Conservation (phyloP, 2,113 vertebrate genomes). For the Sakesphorus luctuosus region DNA sequence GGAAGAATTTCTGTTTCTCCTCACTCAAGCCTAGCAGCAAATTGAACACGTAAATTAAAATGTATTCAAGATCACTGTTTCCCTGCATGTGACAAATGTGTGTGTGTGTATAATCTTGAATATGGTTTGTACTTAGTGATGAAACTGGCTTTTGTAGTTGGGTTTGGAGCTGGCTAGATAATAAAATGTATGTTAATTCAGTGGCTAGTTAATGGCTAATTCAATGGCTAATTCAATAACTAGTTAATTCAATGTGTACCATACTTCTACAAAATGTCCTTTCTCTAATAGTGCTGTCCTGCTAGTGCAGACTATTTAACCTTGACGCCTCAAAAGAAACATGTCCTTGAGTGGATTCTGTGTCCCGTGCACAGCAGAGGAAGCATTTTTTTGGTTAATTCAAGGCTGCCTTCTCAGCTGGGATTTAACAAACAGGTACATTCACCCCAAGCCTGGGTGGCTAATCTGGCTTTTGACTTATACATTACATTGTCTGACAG, state of each 20-base stretch:
- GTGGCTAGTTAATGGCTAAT: neutral
- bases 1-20: neutral
- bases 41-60: neutral
- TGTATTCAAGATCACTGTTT: neutral
- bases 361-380: neutral
- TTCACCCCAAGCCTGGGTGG: neutral
- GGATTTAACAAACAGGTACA: neutral
- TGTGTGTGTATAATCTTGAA: neutral
- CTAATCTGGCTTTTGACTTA: neutral
- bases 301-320: neutral
- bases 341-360: neutral
- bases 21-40: neutral
- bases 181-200: neutral
- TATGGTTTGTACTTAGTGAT: neutral
- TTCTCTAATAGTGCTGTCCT: neutral
- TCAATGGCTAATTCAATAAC: neutral
- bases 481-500: neutral
- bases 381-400: neutral
- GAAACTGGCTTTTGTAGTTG: fast-evolving
- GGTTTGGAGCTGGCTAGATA: neutral
- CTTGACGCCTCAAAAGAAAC: neutral
- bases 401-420: neutral
- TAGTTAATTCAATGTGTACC: neutral
- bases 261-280: neutral
- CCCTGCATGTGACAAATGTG: neutral